Conservation (phyloP, 2,888 invertebrate genomes). For the Adelphocoris suturalis region DNA sequence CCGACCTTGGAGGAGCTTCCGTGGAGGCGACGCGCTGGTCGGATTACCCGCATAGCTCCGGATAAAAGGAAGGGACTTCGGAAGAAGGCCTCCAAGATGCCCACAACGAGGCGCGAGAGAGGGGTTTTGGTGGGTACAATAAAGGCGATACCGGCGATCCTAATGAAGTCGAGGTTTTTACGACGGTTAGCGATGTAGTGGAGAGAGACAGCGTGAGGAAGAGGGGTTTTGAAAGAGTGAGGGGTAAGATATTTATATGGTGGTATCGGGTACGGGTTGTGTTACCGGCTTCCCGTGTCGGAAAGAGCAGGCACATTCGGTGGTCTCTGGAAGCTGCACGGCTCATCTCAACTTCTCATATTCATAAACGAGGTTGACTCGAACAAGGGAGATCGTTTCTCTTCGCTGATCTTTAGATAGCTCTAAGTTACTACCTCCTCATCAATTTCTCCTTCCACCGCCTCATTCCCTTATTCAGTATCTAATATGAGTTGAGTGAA, state of each 20-base stretch:
- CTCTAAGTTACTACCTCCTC: too few relatives aligned
- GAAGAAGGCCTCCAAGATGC: background rate
- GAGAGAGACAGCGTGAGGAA: background rate
- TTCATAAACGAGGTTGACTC: background rate
- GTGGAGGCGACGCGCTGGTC: background rate
- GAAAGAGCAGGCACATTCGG: background rate
- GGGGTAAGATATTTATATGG: background rate
- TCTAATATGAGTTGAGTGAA: too few relatives aligned
- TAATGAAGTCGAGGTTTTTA: conserved; percentile 8
- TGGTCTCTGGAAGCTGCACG: background rate
- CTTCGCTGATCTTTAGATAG: too few relatives aligned
- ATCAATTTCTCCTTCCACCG: too few relatives aligned
- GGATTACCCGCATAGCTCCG: conserved; percentile 6
- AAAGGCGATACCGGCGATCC: background rate
- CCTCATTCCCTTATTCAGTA: too few relatives aligned
- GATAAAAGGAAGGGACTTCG: background rate
- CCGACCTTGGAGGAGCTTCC: conserved; percentile 12
- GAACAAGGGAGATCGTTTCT: too few relatives aligned
- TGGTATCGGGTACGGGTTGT: conserved; percentile 27
- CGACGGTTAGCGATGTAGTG: background rate
- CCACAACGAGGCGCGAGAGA: background rate
- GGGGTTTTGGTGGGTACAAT: background rate
- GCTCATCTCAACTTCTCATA: background rate
- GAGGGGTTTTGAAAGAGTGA: background rate
- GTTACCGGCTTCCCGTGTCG: conserved; percentile 17